Evolutionary conservation across 2,888 invertebrate species (phyloP).

Genomic region (Carcina quercana): DNA sequence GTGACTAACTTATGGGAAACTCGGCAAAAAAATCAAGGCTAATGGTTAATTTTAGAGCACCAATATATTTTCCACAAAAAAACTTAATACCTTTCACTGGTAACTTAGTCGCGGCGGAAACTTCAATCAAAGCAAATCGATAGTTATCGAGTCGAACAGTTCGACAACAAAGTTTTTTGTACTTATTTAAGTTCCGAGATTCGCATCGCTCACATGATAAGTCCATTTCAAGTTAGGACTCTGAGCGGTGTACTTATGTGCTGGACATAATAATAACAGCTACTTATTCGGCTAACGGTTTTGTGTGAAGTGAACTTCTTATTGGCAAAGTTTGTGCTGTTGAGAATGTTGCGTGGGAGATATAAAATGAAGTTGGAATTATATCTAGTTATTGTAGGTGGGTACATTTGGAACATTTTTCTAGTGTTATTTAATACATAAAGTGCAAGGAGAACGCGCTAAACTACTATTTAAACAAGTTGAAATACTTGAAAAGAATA

Average conservation of each 20-base stretch:
- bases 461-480: too few species aligned
- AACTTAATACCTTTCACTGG: conserved; percentile 40
- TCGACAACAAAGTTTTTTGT: conserved; percentile 36
- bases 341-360: background rate
- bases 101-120: conserved; percentile 21
- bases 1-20: conserved; percentile 14
- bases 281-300: too few species aligned
- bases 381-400: conserved; percentile 24
- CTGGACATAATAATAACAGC: conserved; percentile 13
- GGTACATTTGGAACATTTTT: conserved; percentile 6
- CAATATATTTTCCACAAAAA: conserved; percentile 25
- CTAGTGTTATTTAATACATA: background rate
- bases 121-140: conserved; percentile 30
- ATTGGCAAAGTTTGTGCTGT: conserved; percentile 1
- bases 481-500: too few species aligned
- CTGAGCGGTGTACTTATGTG: conserved; percentile 27
- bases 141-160: conserved; percentile 18
- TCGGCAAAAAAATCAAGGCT: conserved; percentile 40
- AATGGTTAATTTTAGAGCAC: conserved; percentile 34
- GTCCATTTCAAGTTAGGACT: conserved; percentile 44
- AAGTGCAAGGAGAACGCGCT: too few species aligned
- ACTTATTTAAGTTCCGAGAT: conserved; percentile 33
- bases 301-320: background rate
- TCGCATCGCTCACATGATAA: conserved; percentile 40
- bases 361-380: conserved; percentile 23